phyloP scores from a whole-genome alignment of 2,888 invertebrate genomes.

The Andrena minutula region DNA sequence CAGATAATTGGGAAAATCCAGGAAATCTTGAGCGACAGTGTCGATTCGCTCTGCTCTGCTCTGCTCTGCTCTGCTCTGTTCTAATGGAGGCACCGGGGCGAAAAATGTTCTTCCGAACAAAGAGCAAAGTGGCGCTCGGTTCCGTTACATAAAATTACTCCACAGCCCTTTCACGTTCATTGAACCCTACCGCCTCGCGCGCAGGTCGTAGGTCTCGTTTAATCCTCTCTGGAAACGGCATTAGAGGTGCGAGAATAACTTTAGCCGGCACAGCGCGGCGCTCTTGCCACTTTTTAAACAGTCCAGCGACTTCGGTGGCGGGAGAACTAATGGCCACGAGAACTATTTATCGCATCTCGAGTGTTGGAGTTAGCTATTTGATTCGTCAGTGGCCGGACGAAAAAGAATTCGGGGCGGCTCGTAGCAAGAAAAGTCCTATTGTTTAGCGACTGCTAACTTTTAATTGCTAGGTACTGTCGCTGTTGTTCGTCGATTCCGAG shows the following conservation, averaged over 20 bases:
- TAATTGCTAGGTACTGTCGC: constrained; percentile 33
- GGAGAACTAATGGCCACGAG: background rate
- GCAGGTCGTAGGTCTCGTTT: constrained; percentile 24
- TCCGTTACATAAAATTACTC: constrained; percentile 43
- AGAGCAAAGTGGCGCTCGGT: constrained; percentile 37
- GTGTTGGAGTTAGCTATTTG: background rate
- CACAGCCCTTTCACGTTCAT: constrained; percentile 36
- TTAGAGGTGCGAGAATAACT: constrained; percentile 28
- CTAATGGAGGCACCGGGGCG: background rate
- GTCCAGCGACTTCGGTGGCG: background rate
- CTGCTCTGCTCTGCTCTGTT: background rate
- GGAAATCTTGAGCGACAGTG: constrained; percentile 14
- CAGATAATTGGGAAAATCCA: background rate
- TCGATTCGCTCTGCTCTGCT: background rate
- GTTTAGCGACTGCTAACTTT: constrained; percentile 25
- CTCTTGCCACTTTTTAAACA: background rate
- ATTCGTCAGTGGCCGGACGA: no score
- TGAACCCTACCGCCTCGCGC: constrained; percentile 24
- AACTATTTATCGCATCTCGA: constrained; percentile 14
- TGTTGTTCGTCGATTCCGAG: background rate
- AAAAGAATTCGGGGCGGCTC: no score
- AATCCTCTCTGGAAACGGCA: constrained; percentile 38
- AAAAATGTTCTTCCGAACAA: background rate
- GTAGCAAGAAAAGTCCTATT: background rate
- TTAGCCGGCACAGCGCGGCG: constrained; percentile 4